Percentiles rank a stretch among this genome's conserved stretches.
Conservation (phyloP, 2,113 vertebrate genomes). For the Mesembrinibis cayennensis region DNA sequence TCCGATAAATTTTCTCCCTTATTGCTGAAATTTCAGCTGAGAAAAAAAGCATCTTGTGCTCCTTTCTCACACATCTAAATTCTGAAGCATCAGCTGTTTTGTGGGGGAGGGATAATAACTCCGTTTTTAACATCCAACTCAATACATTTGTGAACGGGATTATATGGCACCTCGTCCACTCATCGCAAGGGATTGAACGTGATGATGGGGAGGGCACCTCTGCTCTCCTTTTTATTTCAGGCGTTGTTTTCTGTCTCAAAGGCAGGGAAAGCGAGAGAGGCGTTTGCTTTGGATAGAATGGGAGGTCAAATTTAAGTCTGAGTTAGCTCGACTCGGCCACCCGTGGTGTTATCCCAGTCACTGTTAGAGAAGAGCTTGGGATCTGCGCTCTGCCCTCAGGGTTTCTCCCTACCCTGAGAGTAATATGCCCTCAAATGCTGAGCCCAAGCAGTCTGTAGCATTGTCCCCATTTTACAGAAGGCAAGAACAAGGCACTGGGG, state of each 20-base stretch:
- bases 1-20: not conserved
- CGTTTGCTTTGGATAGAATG: rapidly evolving
- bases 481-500: not conserved
- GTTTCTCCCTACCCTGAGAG: not conserved
- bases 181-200: not conserved
- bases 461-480: not conserved
- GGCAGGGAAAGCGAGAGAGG: not conserved
- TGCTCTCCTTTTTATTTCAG: constrained; percentile 11
- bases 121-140: constrained; percentile 26
- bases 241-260: not conserved
- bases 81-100: constrained; percentile 38
- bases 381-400: not conserved
- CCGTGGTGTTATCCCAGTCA: rapidly evolving
- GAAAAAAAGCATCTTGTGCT: not conserved
- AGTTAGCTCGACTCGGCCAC: rapidly evolving
- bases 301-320: not conserved
- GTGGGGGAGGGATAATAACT: constrained; percentile 20
- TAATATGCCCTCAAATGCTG: not conserved
- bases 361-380: not conserved
- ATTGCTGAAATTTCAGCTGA: constrained; percentile 18
- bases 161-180: not conserved
- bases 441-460: not conserved
- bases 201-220: not conserved
- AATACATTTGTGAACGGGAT: not conserved
- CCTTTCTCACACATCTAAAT: constrained; percentile 17